Base-by-base conservation (phyloP, 2,888 invertebrate genomes). In the Papilio elwesi region DNA sequence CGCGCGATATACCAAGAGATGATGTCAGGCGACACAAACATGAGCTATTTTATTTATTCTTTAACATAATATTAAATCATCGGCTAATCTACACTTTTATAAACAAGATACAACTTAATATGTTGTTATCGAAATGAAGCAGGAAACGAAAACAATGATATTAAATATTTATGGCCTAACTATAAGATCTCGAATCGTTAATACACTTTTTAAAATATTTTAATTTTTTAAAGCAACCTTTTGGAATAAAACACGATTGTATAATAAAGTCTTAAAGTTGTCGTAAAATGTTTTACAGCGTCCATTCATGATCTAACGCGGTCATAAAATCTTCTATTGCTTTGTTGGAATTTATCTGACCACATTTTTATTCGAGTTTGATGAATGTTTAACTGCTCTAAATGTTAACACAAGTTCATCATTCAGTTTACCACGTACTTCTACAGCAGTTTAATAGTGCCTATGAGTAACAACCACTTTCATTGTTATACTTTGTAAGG, bases 211-310 rank as follows among this genome's bases (percentile, higher is more conserved):
- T 26, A 62, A 38, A 59, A 59, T 36, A 57, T 26, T 5, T 43
- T 43, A 6, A 43, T 9, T 43, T 43, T 59, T 43, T 4, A 43
- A 43, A 62, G 38, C n/a, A 62, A 62, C 43, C n/a, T 43, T 59
- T 59, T 62, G 43, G 43, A 43, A 43, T 15, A 15, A 43, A 43
- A 12, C 48, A 64, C 6, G 48, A 13, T 62, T 59, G 38, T 62
- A 38, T 69, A 65, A 57, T 49, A 26, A 64, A 15, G 13, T 65
- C 38, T 69, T 62, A 47, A 52, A 13, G 47, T 43, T 70, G 68
- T 83, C 87, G 82, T 88, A 85, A 89, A 88, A 81, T 81, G 75
- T 82, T 84, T 86, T 82, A 85, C 84, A 81, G 81, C 81, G 74
- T 78, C 78, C 78, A 59, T 76, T 76, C 76, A 70, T 65, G 70